Percentiles rank a stretch among this genome's conserved stretches.
phyloP scores from a whole-genome alignment of 2,113 vertebrate genomes.

The Phyllostomus hastatus region DNA sequence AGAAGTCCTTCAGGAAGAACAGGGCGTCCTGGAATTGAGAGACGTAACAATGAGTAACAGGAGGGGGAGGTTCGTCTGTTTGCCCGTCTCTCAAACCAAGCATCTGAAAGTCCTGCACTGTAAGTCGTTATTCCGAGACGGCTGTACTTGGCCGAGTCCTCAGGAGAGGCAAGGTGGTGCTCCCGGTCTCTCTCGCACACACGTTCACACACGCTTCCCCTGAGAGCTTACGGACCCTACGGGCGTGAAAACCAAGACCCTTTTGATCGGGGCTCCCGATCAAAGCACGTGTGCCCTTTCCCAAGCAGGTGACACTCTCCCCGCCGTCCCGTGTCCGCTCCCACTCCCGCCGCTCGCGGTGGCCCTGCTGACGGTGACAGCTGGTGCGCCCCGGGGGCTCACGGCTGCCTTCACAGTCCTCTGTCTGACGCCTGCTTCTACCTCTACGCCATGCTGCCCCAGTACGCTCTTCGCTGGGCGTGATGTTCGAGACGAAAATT shows the following conservation, averaged over 20 bases:
- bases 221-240: neutral
- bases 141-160: neutral
- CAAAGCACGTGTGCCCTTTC: neutral
- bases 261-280: neutral
- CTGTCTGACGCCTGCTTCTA: neutral
- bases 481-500: neutral
- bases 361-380: fast-evolving
- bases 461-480: neutral
- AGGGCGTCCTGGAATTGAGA: constrained; percentile 90
- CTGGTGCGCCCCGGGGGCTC: neutral
- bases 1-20: constrained; percentile 99
- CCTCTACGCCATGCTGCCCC: neutral
- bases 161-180: no score
- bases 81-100: neutral
- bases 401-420: fast-evolving
- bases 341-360: neutral
- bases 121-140: neutral
- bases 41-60: neutral
- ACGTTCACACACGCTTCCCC: neutral
- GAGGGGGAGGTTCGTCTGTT: neutral
- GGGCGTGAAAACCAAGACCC: neutral
- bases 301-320: neutral
- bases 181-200: no score
- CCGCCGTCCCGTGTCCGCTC: neutral
- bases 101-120: neutral